Evolutionary conservation across 2,888 invertebrate genomes (phyloP), one percentile per base, ranked within the genome.

Genomic region (Hyposoter didymator): DNA sequence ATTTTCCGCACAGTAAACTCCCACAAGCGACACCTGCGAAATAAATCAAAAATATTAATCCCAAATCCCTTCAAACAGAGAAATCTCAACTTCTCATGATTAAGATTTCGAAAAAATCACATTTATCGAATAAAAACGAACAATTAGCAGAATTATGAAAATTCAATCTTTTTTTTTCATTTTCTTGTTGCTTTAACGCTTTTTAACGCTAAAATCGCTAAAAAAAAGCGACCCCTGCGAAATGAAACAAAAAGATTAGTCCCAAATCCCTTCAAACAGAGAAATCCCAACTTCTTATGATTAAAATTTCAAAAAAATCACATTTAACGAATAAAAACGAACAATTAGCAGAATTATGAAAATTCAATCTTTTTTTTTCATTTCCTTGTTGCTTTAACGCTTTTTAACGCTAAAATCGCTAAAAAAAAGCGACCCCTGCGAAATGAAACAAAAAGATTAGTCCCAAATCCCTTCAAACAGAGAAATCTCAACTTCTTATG

Each of bases 1-100:
- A 92, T 7, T 95, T 92, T 0, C 98, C 98, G n/a, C 96, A 98
- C 74, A 97, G 94, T 14, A 97, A 95, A 91, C 97, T 98, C 52
- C 98, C 98, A 14, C 96, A 92, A 0, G 98, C 96, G 0, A 97
- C 97, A 19, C 98, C 95, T 95, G 88, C 87, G 84, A 69, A 49
- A 64, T 45, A 39, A 69, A 0, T 32, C 6, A 45, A 32, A 62
- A 35, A 47, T 7, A 59, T 70, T 1, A 3, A 14, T 17, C 12
- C 8, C 47, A 14, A 74, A 28, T 17, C 28, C 2, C 12, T 70
- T 12, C 14, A 14, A 19, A 52, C 22, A 22, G 4, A 10, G 1
- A 14, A 59, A 55, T 22, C 28, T 59, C 7, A 22, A 22, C 1
- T 55, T 55, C 12, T 55, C 5, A 35, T 0, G 5, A 12, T 10